Evolutionary conservation across 2,888 invertebrate genomes (phyloP).

Genomic region (Imbricaverruca yamaguchii): DNA sequence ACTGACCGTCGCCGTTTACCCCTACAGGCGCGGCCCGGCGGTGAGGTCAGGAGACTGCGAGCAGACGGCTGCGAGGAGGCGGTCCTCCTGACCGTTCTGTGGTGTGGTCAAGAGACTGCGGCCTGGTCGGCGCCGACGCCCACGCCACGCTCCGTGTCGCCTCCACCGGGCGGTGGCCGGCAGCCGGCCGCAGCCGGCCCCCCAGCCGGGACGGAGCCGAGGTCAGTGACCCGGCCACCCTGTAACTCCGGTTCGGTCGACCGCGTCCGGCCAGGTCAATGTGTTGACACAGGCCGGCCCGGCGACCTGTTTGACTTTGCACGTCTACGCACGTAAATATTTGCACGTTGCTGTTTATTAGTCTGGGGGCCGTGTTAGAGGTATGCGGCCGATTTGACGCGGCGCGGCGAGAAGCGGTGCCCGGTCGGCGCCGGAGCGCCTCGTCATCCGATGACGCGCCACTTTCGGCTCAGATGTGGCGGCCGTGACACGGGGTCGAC

Average conservation of each 20-base stretch:
- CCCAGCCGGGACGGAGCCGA: too few relatives aligned
- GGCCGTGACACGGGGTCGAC: background rate
- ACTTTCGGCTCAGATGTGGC: background rate
- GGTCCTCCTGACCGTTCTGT: too few relatives aligned
- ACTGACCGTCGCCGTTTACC: too few relatives aligned
- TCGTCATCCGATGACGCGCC: background rate
- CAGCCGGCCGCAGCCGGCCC: too few relatives aligned
- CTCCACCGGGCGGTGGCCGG: too few relatives aligned
- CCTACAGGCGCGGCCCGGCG: too few relatives aligned
- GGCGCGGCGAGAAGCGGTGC: background rate
- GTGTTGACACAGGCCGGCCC: background rate
- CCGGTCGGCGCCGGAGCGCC: background rate
- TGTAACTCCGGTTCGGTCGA: background rate
- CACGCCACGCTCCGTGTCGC: too few relatives aligned
- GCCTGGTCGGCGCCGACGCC: too few relatives aligned
- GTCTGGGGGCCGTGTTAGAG: background rate
- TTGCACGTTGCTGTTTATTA: slow-evolving; percentile 14
- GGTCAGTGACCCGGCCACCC: too few relatives aligned
- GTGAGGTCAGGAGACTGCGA: too few relatives aligned
- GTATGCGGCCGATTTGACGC: background rate
- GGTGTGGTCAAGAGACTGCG: too few relatives aligned
- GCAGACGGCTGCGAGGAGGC: too few relatives aligned
- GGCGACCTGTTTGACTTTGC: background rate
- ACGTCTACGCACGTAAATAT: slow-evolving; percentile 10
- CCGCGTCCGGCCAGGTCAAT: background rate